These are phyloP conservation scores for Recurvirostra avosetta DNA, from an alignment of 2,113 vertebrate genomes.

Conservation along the genomic window DNA sequence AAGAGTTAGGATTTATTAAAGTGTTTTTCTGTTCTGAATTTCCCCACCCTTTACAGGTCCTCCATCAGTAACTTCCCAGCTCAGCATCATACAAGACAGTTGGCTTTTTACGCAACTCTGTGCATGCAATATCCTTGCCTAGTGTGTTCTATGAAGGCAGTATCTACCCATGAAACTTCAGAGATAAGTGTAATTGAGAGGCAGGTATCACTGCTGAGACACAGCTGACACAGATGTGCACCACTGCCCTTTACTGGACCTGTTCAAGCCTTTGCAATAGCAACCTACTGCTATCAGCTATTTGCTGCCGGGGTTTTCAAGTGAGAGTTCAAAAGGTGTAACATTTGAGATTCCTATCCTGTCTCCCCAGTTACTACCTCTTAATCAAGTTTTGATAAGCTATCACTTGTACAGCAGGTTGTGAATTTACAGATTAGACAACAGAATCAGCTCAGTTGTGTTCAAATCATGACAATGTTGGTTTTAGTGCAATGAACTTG, in stretches of 20 bases:
- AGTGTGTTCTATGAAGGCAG: neutral
- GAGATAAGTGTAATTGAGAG: neutral
- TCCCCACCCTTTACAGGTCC: neutral
- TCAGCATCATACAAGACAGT: neutral
- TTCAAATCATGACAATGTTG: neutral
- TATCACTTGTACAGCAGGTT: neutral
- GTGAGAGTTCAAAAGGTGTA: neutral
- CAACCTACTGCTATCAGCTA: neutral
- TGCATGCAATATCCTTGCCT: neutral
- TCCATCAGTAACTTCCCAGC: neutral
- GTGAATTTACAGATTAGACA: constrained; percentile 2
- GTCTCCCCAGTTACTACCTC: neutral
- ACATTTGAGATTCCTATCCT: neutral
- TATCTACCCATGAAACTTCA: neutral
- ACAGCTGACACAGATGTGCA: neutral
- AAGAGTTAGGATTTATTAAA: constrained; percentile 29
- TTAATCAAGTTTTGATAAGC: constrained; percentile 25
- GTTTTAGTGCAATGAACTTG: neutral
- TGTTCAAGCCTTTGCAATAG: neutral
- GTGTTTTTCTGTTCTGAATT: neutral
- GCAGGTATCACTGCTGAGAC: neutral
- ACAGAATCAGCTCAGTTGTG: neutral
- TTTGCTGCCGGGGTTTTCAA: neutral
- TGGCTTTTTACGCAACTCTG: neutral
- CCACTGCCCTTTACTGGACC: neutral